Percentiles rank a stretch among this genome's conserved stretches.
Evolutionary conservation across 2,797 vertebrate species (phyloP).

Genomic region (Ambastaia sidthimunki): DNA sequence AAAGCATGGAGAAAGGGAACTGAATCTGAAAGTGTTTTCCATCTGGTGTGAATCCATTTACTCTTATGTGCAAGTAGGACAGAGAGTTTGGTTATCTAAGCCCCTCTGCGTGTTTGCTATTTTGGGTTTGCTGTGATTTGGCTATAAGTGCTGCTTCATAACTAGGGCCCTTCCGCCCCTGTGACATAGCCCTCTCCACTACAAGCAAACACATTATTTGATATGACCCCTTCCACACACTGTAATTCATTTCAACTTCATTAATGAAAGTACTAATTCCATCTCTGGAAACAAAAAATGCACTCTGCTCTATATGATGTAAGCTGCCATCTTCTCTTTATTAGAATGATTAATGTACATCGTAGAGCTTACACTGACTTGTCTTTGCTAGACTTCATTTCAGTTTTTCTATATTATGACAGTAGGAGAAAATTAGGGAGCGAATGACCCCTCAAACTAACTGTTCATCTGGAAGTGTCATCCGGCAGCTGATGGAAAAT

Average conservation of each 20-base stretch:
- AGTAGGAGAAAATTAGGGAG: background rate
- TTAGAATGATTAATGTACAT: conserved; percentile 8
- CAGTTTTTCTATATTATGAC: background rate
- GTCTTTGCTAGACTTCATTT: too few relatives aligned
- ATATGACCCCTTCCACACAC: too few relatives aligned
- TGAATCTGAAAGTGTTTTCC: conserved; percentile 36
- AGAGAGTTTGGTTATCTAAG: background rate
- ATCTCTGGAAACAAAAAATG: too few relatives aligned
- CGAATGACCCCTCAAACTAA: background rate
- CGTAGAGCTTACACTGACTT: background rate
- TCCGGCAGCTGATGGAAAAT: background rate
- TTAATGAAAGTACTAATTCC: too few relatives aligned
- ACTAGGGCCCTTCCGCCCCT: too few relatives aligned
- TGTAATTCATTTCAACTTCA: too few relatives aligned
- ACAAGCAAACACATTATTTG: too few relatives aligned
- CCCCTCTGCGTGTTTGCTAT: too few relatives aligned
- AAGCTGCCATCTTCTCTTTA: conserved; percentile 54
- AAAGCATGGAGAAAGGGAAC: conserved; percentile 19
- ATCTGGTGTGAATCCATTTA: conserved; percentile 40
- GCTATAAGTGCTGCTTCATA: too few relatives aligned
- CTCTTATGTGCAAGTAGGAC: conserved; percentile 3
- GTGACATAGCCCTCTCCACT: too few relatives aligned
- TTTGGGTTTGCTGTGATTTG: too few relatives aligned
- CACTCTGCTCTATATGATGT: too few relatives aligned
- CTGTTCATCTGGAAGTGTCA: background rate